Evolutionary conservation across 2,888 invertebrate species (phyloP).

Genomic region (Trissoscelio sp.): DNA sequence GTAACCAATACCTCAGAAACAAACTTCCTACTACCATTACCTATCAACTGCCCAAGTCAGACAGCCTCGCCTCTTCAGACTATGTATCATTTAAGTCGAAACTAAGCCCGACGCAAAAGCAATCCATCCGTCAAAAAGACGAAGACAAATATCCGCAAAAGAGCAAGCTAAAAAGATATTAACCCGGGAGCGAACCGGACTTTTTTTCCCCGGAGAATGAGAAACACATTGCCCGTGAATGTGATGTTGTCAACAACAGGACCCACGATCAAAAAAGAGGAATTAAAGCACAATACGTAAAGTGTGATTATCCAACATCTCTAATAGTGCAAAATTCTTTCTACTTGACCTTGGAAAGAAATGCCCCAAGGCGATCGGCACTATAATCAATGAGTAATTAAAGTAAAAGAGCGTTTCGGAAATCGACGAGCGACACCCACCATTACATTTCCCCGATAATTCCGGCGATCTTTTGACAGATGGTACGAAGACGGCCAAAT

Average conservation of each 20-base stretch:
- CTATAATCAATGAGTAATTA: conserved; percentile 81
- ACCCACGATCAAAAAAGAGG: conserved; percentile 26
- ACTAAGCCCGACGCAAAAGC: conserved; percentile 60
- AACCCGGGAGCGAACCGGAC: conserved; percentile 27
- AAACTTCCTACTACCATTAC: conserved; percentile 37
- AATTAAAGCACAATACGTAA: neutral
- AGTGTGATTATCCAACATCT: conserved; percentile 11
- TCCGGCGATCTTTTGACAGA: conserved; percentile 78
- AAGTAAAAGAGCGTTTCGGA: conserved; percentile 74
- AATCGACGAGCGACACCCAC: conserved; percentile 64
- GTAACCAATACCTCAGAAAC: conserved; percentile 24
- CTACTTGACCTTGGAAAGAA: conserved; percentile 31
- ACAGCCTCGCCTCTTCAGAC: conserved; percentile 33
- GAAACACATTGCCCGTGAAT: conserved; percentile 47
- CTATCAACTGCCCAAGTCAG: conserved; percentile 25
- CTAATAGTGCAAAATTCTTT: conserved; percentile 4
- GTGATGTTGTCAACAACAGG: conserved; percentile 54
- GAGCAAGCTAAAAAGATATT: conserved; percentile 58
- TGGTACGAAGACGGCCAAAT: conserved; percentile 79
- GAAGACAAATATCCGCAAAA: conserved; percentile 61
- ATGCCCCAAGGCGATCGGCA: conserved; percentile 64
- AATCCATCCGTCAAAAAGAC: conserved; percentile 66
- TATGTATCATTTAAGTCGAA: conserved; percentile 64
- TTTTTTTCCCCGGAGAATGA: conserved; percentile 44
- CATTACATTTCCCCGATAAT: conserved; percentile 68